Evolutionary conservation across 2,888 invertebrate species (phyloP).

Genomic region (Eilema sororculum): DNA sequence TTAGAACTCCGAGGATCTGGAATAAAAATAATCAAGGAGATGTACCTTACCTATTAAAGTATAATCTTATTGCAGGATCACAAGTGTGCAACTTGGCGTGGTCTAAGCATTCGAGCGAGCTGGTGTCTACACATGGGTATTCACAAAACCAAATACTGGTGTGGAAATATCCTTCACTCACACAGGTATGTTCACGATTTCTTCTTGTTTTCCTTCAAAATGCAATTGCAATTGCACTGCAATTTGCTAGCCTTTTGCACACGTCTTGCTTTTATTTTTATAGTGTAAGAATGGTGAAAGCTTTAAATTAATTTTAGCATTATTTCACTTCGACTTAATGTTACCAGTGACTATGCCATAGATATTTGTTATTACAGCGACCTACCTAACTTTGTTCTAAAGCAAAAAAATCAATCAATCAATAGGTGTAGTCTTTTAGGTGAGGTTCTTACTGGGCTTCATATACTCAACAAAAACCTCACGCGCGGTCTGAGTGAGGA

Average conservation of each 20-base stretch:
- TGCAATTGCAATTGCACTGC: too few species aligned
- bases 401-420: too few species aligned
- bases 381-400: too few species aligned
- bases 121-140: constrained; percentile 99
- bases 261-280: constrained; percentile 11
- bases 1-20: too few species aligned
- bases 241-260: neutral
- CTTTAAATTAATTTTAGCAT: constrained; percentile 52
- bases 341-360: constrained; percentile 87
- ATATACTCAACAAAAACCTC: too few species aligned
- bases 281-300: constrained; percentile 40
- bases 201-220: neutral
- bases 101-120: constrained; percentile 99
- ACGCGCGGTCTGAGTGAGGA: too few species aligned
- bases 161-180: constrained; percentile 99
- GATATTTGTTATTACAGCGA: constrained; percentile 81
- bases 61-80: constrained; percentile 88
- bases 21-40: too few species aligned
- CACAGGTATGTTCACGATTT: constrained; percentile 90
- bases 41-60: too few species aligned
- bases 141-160: constrained; percentile 99
- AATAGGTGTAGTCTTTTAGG: too few species aligned
- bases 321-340: constrained; percentile 70
- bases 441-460: too few species aligned
- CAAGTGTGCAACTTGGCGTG: constrained; percentile 99